Conservation (phyloP, 1,140 invertebrate species). For the Mizuhopecten yessoensis region DNA sequence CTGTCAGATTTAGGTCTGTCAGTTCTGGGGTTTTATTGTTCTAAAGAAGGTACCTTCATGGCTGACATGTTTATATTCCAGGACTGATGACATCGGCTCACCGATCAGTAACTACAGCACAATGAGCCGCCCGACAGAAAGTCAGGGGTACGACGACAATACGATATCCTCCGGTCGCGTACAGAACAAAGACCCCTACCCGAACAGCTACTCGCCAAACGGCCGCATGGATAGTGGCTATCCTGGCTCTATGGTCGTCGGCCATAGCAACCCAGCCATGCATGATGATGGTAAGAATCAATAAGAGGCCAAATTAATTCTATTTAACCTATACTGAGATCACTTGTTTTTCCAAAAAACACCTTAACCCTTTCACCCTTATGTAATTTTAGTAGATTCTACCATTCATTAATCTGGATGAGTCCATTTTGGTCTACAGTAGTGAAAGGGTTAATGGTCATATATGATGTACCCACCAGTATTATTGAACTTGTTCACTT, state of each 20-base stretch:
- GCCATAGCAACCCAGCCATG: conserved; percentile 70
- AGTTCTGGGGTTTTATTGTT: not conserved
- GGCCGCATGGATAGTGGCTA: conserved; percentile 57
- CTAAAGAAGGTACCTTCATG: not conserved
- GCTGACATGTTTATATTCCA: not conserved
- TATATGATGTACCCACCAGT: too few species aligned
- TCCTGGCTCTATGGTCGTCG: conserved; percentile 59
- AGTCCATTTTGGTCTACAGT: too few species aligned
- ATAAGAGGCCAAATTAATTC: too few species aligned
- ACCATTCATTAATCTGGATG: too few species aligned
- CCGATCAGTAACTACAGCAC: conserved; percentile 74
- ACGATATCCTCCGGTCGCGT: conserved; percentile 74
- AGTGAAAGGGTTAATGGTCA: too few species aligned
- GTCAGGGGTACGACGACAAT: conserved; percentile 80
- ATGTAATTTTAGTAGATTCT: too few species aligned
- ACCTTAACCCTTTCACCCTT: too few species aligned
- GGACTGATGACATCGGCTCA: conserved; percentile 45
- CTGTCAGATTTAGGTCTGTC: not conserved
- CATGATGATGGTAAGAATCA: conserved; percentile 64
- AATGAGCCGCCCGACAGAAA: conserved; percentile 74
- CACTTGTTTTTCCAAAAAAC: too few species aligned
- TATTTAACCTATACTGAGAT: too few species aligned
- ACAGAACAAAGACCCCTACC: conserved; percentile 43
- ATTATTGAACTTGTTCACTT: too few species aligned
- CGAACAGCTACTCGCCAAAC: conserved; percentile 58